phyloP scores from a whole-genome alignment of 1,140 invertebrate genomes.

The Listronotus bonariensis region DNA sequence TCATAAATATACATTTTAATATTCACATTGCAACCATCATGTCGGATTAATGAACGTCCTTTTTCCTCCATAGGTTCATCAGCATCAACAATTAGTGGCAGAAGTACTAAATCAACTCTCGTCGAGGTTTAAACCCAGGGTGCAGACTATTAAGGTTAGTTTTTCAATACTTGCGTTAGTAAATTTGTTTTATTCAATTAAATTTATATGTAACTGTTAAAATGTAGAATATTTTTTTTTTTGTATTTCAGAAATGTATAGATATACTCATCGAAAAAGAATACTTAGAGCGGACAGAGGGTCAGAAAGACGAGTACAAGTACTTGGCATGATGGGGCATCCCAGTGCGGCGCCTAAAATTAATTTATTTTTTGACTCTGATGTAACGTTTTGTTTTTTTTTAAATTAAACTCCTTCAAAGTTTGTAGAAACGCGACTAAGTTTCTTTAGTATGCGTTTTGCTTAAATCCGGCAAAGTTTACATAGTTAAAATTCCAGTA shows the following conservation, averaged over 20 bases:
- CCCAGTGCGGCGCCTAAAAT: conserved; percentile 23
- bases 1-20: too few relatives aligned
- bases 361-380: conserved; percentile 39
- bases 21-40: too few relatives aligned
- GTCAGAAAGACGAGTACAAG: conserved; percentile 96
- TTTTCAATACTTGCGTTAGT: too few relatives aligned
- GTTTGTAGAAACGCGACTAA: background rate
- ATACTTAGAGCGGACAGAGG: conserved; percentile 95
- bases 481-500: background rate
- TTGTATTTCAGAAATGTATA: conserved; percentile 91
- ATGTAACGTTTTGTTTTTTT: conserved; percentile 22
- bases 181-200: too few relatives aligned
- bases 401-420: background rate
- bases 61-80: conserved; percentile 69
- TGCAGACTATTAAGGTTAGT: conserved; percentile 92
- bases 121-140: conserved; percentile 95
- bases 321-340: conserved; percentile 78
- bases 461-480: conserved; percentile 4
- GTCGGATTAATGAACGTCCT: too few relatives aligned
- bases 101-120: conserved; percentile 96
- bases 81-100: conserved; percentile 94
- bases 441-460: conserved; percentile 2
- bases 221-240: too few relatives aligned
- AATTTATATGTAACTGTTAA: too few relatives aligned
- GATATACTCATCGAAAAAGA: conserved; percentile 99